phyloP scores from a whole-genome alignment of 2,797 vertebrate genomes.

The Tinamus major region DNA sequence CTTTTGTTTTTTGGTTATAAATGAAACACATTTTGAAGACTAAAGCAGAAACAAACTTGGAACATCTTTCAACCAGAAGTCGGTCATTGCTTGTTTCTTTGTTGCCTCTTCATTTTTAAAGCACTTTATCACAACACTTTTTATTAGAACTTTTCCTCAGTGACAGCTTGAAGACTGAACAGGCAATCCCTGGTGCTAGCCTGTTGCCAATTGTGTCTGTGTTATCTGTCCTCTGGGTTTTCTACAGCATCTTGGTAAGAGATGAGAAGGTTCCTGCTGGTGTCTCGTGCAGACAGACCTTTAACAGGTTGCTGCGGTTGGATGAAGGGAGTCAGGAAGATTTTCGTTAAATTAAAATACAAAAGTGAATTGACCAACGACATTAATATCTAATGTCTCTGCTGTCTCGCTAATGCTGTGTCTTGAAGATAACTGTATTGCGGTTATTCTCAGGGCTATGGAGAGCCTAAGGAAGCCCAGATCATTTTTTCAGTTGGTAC shows the following conservation, averaged over 20 bases:
- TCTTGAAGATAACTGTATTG: not conserved
- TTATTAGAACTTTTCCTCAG: not conserved
- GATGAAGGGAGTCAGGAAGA: not conserved
- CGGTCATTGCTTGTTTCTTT: not conserved
- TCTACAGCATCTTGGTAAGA: not conserved
- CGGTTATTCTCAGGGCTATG: not conserved
- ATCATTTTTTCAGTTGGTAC: not conserved
- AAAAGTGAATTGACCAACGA: not conserved
- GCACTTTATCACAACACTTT: not conserved
- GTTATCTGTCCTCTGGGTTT: not conserved
- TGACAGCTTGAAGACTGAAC: not conserved
- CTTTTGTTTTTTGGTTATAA: not conserved
- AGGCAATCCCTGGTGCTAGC: not conserved
- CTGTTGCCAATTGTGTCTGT: rapidly evolving
- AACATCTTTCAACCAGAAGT: not conserved
- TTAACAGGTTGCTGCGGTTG: not conserved
- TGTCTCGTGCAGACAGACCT: not conserved
- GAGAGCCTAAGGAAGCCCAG: not conserved
- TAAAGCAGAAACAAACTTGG: not conserved
- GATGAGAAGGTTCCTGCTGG: not conserved
- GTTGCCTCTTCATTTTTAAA: not conserved
- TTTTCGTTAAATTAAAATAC: slow-evolving; percentile 20
- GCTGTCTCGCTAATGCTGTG: not conserved
- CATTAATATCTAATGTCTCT: not conserved
- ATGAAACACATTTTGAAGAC: not conserved